These are phyloP conservation scores for Pterocles orientalis DNA, from an alignment of 2,113 vertebrate species.

Conservation along the genomic window DNA sequence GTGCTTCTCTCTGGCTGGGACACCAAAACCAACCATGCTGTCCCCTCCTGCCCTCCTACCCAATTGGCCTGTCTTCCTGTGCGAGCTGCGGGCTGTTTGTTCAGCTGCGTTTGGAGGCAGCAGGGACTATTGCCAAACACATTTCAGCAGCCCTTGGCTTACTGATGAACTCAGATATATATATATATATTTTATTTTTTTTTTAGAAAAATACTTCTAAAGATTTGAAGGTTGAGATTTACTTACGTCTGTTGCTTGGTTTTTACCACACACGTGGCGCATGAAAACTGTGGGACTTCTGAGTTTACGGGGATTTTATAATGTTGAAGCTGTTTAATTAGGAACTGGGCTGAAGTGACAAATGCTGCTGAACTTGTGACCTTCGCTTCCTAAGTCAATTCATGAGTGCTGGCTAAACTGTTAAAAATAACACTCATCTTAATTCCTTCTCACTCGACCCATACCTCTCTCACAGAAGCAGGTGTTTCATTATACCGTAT, in stretches of 20 bases:
- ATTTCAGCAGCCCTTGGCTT: conserved; percentile 22
- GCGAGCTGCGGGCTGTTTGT: background rate
- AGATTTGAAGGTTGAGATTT: background rate
- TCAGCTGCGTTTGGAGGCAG: conserved; percentile 34
- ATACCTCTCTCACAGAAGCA: background rate
- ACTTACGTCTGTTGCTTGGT: background rate
- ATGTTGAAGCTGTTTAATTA: background rate
- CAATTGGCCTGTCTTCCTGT: background rate
- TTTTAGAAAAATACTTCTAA: background rate
- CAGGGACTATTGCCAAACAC: conserved; percentile 19
- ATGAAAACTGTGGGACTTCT: background rate
- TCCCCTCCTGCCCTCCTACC: conserved; percentile 16
- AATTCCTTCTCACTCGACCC: background rate
- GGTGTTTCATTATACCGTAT: background rate
- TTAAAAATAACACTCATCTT: background rate
- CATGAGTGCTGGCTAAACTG: background rate
- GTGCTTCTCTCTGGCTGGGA: background rate
- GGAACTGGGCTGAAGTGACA: background rate
- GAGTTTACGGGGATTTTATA: background rate
- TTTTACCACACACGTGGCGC: background rate
- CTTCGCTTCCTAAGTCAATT: background rate
- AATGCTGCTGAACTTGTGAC: background rate
- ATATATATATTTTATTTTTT: background rate
- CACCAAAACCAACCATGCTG: background rate
- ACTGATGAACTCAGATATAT: background rate